Evolutionary conservation across 2,888 invertebrate species (phyloP).

Genomic region (Tinea pellionella): DNA sequence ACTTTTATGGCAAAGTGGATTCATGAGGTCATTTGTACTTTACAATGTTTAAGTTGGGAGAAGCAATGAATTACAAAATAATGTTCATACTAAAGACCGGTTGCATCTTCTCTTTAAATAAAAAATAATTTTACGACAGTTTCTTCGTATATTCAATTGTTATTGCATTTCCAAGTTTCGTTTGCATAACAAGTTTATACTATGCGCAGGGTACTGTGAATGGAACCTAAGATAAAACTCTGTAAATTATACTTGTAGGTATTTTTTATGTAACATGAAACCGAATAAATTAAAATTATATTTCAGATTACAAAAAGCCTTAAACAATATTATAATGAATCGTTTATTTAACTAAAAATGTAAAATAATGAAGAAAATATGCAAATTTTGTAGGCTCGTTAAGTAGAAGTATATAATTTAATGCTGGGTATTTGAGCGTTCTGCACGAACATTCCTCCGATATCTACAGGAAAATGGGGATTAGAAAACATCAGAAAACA

Average conservation of each 20-base stretch:
- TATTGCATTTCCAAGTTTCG: background rate
- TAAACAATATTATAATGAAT: background rate
- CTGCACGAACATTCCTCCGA: background rate
- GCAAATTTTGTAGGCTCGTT: background rate
- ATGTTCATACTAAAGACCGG: background rate
- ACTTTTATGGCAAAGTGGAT: conserved; percentile 5
- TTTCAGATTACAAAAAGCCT: too few relatives aligned
- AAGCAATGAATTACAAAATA: background rate
- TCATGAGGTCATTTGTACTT: conserved; percentile 10
- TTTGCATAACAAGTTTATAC: background rate
- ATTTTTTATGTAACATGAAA: too few relatives aligned
- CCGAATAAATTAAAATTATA: too few relatives aligned
- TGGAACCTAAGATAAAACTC: too few relatives aligned
- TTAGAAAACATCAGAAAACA: background rate
- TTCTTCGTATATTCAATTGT: background rate
- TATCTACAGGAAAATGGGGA: background rate
- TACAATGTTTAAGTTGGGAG: conserved; percentile 12
- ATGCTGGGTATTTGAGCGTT: background rate
- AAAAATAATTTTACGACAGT: background rate
- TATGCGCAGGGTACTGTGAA: background rate
- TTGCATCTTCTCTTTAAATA: background rate
- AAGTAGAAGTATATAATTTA: background rate
- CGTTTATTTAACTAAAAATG: background rate
- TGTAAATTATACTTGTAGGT: too few relatives aligned
- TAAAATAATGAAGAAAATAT: conserved; percentile 2